Base-by-base conservation (phyloP, 2,113 vertebrate species). In the Oriolus oriolus region DNA sequence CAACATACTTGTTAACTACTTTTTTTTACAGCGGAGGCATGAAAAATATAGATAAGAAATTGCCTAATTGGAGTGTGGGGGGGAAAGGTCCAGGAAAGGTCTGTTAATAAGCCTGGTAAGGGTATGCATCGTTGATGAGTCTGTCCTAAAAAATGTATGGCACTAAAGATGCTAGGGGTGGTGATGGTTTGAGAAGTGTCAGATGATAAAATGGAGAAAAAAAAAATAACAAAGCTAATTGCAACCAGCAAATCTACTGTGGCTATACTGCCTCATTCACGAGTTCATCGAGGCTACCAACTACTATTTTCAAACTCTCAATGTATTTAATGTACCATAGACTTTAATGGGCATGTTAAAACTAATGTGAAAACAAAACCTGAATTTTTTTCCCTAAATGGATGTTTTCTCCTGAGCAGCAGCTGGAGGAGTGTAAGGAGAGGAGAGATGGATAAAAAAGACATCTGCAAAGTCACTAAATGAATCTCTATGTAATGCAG, bases 211-310 rank as follows among this genome's bases (percentile, higher is more conserved):
- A 35, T 2, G 12, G 57, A 84, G 68, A 39, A 70, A 94, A 97
- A 97, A 97, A 96, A 74, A 59, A 80, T 73, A 84, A 57, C 47
- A 95, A 91, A 96, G 47, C 49, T 96, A 88, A 97, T 96, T 94
- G 68, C 42, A 82, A 84, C 24, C 22, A 80, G 52, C 42, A 96
- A 86, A 95, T 75, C 61, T 35, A 54, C 69, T 68, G 60, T 93
- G 89, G 84, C 59, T 92, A 54, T 91, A 84, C 49, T 74, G 65
- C 69, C 78, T 95, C 12, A 4, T 89, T 65, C 74, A 90, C 85
- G 80, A 96, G 70, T 95, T 70, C 83, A 80, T 77, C 57, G 76
- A 95, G 84, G 60, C 69, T 95, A 78, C 50, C 90, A 96, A 39
- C 44, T 74, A 42, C 86, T 93, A 44, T 95, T 97, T 97, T 97